Conservation (phyloP, 2,113 vertebrate species). For the Thalassoma bifasciatum region DNA sequence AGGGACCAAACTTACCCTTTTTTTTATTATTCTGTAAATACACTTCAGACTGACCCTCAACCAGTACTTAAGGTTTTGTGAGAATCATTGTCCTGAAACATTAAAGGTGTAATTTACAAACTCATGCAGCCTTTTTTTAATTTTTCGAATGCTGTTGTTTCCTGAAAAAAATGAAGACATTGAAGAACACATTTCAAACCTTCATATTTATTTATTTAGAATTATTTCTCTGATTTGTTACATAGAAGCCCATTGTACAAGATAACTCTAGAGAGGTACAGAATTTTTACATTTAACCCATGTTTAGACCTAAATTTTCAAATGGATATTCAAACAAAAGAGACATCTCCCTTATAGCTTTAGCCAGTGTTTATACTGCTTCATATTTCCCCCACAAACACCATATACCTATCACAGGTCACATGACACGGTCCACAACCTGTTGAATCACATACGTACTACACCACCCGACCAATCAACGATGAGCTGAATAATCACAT, state of each 20-base stretch:
- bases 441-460: constrained; percentile 35
- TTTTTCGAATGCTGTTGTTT: neutral
- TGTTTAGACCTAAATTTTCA: constrained; percentile 42
- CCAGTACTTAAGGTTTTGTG: too few species aligned
- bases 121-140: too few species aligned
- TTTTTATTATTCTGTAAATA: too few species aligned
- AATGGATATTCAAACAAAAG: constrained; percentile 29
- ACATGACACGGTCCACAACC: constrained; percentile 51
- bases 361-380: constrained; percentile 22
- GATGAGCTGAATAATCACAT: constrained; percentile 61
- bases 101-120: too few species aligned
- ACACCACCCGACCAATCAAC: constrained; percentile 51
- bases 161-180: constrained; percentile 11
- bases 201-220: constrained; percentile 73
- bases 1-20: too few species aligned
- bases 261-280: constrained; percentile 71
- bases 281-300: constrained; percentile 61
- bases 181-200: constrained; percentile 20
- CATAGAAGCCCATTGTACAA: constrained; percentile 70
- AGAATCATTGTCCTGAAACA: too few species aligned
- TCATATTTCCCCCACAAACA: constrained; percentile 11
- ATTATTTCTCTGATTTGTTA: constrained; percentile 73
- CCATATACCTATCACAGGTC: constrained; percentile 41
- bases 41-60: too few species aligned
- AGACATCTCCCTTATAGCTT: constrained; percentile 13